These are phyloP conservation scores for Rhinichthys klamathensis DNA, from an alignment of 2,113 vertebrate species.

Conservation along the genomic window DNA sequence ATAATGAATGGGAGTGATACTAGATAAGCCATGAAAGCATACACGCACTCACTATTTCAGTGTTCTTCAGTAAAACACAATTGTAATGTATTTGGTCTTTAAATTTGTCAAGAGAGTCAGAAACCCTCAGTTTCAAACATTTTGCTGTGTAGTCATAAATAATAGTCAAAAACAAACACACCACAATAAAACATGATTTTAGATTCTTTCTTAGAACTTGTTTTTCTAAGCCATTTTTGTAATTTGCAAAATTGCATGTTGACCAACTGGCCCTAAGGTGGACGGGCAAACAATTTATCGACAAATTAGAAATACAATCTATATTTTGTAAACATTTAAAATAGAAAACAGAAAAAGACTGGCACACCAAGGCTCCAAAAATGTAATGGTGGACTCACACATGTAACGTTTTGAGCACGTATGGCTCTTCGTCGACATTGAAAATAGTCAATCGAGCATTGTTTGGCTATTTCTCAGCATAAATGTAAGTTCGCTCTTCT, in stretches of 20 bases:
- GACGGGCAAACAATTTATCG: neutral
- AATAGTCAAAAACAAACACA: neutral
- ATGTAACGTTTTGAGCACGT: too few species aligned
- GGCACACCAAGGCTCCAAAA: too few species aligned
- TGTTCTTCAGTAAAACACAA: slow-evolving; percentile 12
- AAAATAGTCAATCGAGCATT: neutral
- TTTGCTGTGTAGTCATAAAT: neutral
- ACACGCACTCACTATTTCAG: neutral
- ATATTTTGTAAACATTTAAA: neutral
- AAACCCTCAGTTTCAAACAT: neutral
- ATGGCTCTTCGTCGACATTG: neutral
- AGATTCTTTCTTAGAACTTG: neutral
- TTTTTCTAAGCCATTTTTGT: neutral
- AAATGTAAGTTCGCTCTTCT: too few species aligned
- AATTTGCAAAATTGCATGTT: neutral
- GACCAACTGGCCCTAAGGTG: neutral
- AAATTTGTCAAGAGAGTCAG: too few species aligned
- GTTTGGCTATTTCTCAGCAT: too few species aligned
- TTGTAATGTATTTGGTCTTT: neutral
- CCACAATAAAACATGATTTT: neutral
- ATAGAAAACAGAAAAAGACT: too few species aligned
- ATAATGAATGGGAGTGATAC: neutral
- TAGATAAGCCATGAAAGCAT: neutral
- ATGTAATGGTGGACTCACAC: too few species aligned
- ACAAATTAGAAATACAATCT: neutral